Conservation (phyloP, 2,888 invertebrate species). For the Drosophila cognata region DNA sequence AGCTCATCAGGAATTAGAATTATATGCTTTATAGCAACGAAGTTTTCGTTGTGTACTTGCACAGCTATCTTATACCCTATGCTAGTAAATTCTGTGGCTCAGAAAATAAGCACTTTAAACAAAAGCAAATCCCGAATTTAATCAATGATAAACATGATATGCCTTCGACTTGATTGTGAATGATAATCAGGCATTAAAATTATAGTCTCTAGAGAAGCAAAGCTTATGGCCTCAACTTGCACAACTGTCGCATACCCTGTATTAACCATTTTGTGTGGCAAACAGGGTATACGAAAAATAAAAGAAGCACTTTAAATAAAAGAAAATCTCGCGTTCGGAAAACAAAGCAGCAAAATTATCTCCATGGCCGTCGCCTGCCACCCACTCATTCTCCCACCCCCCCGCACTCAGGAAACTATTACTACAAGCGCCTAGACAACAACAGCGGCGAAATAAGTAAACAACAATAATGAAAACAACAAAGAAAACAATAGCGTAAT, state of each 20-base stretch:
- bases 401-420: slow-evolving; percentile 52
- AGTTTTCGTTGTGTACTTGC: background rate
- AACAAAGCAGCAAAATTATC: slow-evolving; percentile 72
- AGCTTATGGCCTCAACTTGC: background rate
- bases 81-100: background rate
- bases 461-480: slow-evolving; percentile 61
- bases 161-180: background rate
- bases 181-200: background rate
- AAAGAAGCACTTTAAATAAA: slow-evolving; percentile 27
- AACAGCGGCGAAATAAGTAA: slow-evolving; percentile 57
- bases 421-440: slow-evolving; percentile 74
- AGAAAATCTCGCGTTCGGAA: slow-evolving; percentile 56
- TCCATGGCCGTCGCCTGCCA: slow-evolving; percentile 18
- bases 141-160: background rate
- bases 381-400: background rate
- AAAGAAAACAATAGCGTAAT: slow-evolving; percentile 72
- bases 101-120: slow-evolving; percentile 16
- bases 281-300: slow-evolving; percentile 13
- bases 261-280: background rate
- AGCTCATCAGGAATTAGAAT: background rate
- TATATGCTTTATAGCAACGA: background rate
- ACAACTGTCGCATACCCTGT: background rate
- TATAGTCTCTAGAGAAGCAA: background rate
- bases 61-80: background rate
- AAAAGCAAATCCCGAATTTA: slow-evolving; percentile 30